Evolutionary conservation across 2,113 vertebrate species (phyloP).

Genomic region (Rousettus leschenaultii): DNA sequence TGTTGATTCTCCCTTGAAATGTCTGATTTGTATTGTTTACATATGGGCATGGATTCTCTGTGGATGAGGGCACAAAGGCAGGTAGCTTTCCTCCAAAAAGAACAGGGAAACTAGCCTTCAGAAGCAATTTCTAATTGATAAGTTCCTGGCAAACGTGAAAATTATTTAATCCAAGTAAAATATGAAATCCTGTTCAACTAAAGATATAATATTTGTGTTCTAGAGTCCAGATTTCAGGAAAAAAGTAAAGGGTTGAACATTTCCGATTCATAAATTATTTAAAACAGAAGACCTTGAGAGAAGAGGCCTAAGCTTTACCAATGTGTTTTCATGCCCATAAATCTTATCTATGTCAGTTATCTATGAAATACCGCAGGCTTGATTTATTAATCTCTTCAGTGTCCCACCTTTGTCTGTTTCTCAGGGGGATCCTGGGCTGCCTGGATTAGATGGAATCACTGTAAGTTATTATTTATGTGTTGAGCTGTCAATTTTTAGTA

Average conservation of each 20-base stretch:
- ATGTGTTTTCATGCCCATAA: background rate
- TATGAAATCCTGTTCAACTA: slow-evolving; percentile 53
- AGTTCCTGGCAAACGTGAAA: slow-evolving; percentile 60
- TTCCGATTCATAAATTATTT: slow-evolving; percentile 28
- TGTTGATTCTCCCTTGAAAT: slow-evolving; percentile 64
- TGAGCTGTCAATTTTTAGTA: background rate
- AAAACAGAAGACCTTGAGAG: slow-evolving; percentile 1
- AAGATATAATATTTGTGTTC: slow-evolving; percentile 52
- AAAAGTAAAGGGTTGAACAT: slow-evolving; percentile 1
- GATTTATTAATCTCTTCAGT: slow-evolving; percentile 15
- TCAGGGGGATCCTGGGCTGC: slow-evolving; percentile 86
- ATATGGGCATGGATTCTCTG: slow-evolving; percentile 51
- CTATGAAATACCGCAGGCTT: slow-evolving; percentile 3
- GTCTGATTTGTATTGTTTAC: slow-evolving; percentile 63
- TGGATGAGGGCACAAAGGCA: slow-evolving; percentile 34
- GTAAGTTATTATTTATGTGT: slow-evolving; percentile 83
- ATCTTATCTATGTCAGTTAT: background rate
- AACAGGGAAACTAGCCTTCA: slow-evolving; percentile 51
- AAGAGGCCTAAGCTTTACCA: background rate
- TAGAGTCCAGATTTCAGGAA: slow-evolving; percentile 22
- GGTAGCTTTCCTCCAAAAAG: slow-evolving; percentile 51
- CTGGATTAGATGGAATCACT: slow-evolving; percentile 83
- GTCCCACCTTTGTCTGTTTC: slow-evolving; percentile 59
- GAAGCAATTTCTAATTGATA: slow-evolving; percentile 61
- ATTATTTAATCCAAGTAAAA: slow-evolving; percentile 68